Conservation (phyloP, 2,113 vertebrate species). For the Cinclus mexicanus region DNA sequence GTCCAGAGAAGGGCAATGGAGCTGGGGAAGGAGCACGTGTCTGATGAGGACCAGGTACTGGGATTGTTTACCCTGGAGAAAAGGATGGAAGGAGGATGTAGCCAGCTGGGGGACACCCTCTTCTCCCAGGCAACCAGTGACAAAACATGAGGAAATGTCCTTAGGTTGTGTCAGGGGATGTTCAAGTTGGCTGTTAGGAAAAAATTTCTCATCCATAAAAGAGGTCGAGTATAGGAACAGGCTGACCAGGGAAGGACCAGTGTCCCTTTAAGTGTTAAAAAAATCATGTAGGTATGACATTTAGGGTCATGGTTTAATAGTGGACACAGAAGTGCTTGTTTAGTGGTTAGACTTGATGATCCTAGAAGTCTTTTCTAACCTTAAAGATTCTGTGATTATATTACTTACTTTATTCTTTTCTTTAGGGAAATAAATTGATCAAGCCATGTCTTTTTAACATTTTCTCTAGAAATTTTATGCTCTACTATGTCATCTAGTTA, state of each 20-base stretch:
- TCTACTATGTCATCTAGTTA: background rate
- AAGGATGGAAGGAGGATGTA: background rate
- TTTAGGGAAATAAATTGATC: background rate
- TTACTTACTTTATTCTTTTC: background rate
- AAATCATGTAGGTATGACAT: background rate
- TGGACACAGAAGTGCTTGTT: background rate
- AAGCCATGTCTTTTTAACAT: background rate
- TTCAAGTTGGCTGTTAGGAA: background rate
- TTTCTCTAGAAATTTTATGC: background rate
- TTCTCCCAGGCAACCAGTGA: background rate
- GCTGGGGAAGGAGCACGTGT: rapidly evolving
- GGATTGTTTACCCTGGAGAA: background rate
- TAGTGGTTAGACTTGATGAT: background rate
- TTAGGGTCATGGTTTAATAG: background rate
- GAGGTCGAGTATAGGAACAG: rapidly evolving
- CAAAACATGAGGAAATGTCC: background rate
- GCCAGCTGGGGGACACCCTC: background rate
- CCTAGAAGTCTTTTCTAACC: background rate
- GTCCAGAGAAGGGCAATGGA: rapidly evolving
- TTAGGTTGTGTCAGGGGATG: background rate
- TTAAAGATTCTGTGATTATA: background rate
- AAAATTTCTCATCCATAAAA: background rate
- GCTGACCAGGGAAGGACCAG: background rate
- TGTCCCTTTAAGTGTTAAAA: background rate
- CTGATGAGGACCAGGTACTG: background rate